phyloP scores from a whole-genome alignment of 2,113 vertebrate species.

The Ovis canadensis region DNA sequence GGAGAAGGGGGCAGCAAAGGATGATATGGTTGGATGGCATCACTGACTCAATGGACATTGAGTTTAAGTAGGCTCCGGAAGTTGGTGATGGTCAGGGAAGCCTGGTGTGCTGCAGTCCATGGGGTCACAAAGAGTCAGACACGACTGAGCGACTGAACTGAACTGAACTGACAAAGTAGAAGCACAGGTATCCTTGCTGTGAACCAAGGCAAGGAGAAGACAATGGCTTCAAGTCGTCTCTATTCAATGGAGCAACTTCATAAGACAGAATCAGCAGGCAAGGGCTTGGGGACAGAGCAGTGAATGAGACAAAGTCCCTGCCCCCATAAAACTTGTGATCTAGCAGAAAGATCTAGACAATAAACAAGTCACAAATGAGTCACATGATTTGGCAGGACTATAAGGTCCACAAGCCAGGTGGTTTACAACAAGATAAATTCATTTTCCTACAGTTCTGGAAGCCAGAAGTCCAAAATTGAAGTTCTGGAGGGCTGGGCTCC shows the following conservation, averaged over 20 bases:
- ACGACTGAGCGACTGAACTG: neutral
- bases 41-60: neutral
- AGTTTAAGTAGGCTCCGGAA: neutral
- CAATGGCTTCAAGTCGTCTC: neutral
- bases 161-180: neutral
- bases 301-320: neutral
- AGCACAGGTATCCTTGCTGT: neutral
- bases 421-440: neutral
- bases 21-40: neutral
- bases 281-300: neutral
- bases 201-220: neutral
- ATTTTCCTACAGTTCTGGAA: neutral
- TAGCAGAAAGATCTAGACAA: neutral
- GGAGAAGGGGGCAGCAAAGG: neutral
- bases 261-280: neutral
- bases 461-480: neutral
- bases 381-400: neutral
- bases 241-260: neutral
- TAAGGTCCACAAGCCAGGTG: neutral
- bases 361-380: neutral
- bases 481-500: neutral
- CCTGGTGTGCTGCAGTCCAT: neutral
- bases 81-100: neutral
- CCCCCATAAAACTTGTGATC: neutral
- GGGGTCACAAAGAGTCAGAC: neutral